Evolutionary conservation across 2,797 vertebrate genomes (phyloP), one percentile per base, ranked within the genome.

Genomic region (Danio tinwini): DNA sequence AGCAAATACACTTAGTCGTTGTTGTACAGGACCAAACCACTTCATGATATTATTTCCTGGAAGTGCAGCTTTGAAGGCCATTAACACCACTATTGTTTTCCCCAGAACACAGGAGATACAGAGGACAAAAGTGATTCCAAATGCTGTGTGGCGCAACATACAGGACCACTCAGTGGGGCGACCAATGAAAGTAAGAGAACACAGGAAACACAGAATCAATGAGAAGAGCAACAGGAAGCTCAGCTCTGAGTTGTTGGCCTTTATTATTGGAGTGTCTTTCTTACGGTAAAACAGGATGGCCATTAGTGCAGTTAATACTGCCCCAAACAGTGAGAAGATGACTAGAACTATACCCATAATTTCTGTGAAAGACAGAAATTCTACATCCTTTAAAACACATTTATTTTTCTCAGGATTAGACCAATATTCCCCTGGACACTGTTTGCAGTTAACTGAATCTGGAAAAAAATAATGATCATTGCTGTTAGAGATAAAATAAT

Each of bases 371-470:
- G 63, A 65, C 17, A 65, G 44, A 65, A 65, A 65, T 17, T 65
- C 63, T 65, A 65, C 44, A 65, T 11, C 7, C 17, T 65, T 65
- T 65, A 65, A 65, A 6, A 65, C 63, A 65, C 63, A 65, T 65
- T 65, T 65, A 65, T 65, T 65, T 47, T 65, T 65, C 64, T 67
- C 12, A 67, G 64, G 42, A 67, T 67, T 67, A 29, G 64, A 67
- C 64, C 64, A 67, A 17, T 67, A 67, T 67, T 67, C 64, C 7
- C 12, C 44, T 29, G 44, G 44, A 67, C 64, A 67, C 42, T 67
- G 64, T 19, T 29, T 67, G 64, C 64, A 67, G 44, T 67, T 49
- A 67, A 67, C 67, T 67, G 64, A 67, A 67, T 67, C 64, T 67
- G 64, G 5, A 67, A 67, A 67, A 12, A 47, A 67, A 67, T 29